These are phyloP conservation scores for Lordiphosa andalusiaca DNA, from an alignment of 2,888 invertebrate genomes.

Conservation along the genomic window DNA sequence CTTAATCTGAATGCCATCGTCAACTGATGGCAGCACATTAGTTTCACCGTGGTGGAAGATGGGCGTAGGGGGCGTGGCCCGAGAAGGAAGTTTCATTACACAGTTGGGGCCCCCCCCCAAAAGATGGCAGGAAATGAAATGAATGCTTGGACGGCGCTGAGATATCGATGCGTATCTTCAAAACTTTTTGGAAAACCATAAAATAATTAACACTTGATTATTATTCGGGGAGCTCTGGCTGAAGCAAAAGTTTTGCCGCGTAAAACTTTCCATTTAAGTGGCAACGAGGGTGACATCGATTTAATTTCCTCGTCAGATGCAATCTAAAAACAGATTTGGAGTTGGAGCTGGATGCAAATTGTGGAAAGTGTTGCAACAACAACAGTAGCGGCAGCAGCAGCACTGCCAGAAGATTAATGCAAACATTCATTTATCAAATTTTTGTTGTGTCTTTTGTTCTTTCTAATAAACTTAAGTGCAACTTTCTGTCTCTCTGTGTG, in stretches of 20 bases:
- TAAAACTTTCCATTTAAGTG: constrained; percentile 34
- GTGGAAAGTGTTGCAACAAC: constrained; percentile 54
- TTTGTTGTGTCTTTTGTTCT: constrained; percentile 50
- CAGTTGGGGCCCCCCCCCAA: constrained; percentile 1
- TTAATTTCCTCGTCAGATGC: constrained; percentile 52
- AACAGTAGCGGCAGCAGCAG: not conserved
- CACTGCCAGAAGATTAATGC: constrained; percentile 54
- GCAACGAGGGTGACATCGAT: constrained; percentile 60
- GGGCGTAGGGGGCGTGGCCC: constrained; percentile 29
- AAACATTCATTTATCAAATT: constrained; percentile 61
- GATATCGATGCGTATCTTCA: constrained; percentile 76
- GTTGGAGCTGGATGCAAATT: constrained; percentile 57
- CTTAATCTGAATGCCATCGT: constrained; percentile 80
- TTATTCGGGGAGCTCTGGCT: constrained; percentile 75
- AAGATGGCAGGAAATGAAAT: constrained; percentile 64
- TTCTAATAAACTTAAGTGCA: constrained; percentile 76
- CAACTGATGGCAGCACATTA: constrained; percentile 80
- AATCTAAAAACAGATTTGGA: constrained; percentile 62
- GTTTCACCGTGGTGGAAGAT: constrained; percentile 56
- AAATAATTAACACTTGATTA: constrained; percentile 81
- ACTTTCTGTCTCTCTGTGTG: constrained; percentile 19
- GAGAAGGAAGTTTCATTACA: too few species aligned
- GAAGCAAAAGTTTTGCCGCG: constrained; percentile 37
- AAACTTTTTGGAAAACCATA: constrained; percentile 78
- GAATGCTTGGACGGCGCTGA: constrained; percentile 38